Percentiles rank a stretch among this genome's conserved stretches.
Conservation (phyloP, 2,888 invertebrate genomes). For the Phortica okadai region DNA sequence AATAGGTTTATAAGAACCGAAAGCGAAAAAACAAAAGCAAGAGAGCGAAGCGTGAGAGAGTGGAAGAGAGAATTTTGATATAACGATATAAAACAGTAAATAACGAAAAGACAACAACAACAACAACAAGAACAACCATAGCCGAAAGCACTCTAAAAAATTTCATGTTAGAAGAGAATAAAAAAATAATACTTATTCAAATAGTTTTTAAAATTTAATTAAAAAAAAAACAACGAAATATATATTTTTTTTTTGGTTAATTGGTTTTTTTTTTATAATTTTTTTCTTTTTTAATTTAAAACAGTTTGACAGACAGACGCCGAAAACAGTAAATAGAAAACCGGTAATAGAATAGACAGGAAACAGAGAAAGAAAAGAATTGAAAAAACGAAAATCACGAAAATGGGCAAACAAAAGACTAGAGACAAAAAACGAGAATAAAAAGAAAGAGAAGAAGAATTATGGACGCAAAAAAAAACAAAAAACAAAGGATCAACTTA, state of each 20-base stretch:
- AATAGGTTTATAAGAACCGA: conserved; percentile 52
- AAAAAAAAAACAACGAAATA: no score
- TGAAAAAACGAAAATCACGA: background rate
- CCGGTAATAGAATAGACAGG: background rate
- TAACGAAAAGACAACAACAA: conserved; percentile 48
- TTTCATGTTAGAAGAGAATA: no score
- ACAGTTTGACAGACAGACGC: no score
- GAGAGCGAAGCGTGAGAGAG: conserved; percentile 28
- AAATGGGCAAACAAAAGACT: conserved; percentile 23
- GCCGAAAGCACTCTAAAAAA: conserved; percentile 13
- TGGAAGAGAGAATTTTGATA: conserved; percentile 28
- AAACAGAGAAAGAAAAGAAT: conserved; percentile 23
- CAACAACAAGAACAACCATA: background rate
- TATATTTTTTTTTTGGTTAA: no score
- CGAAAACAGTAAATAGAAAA: background rate
- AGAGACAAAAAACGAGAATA: conserved; percentile 26
- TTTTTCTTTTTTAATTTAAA: no score
- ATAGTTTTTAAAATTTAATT: no score
- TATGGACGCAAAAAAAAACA: conserved; percentile 38
- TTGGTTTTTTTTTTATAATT: no score
- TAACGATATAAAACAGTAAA: conserved; percentile 56
- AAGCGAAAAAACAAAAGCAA: conserved; percentile 27
- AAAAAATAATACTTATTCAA: no score
- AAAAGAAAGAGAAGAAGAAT: conserved; percentile 31
- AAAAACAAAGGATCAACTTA: no score